A percentile compares a stretch with the other conserved stretches of the same genome.
Conservation (phyloP, 2,113 vertebrate genomes). For the Cephalopholis sonnerati region DNA sequence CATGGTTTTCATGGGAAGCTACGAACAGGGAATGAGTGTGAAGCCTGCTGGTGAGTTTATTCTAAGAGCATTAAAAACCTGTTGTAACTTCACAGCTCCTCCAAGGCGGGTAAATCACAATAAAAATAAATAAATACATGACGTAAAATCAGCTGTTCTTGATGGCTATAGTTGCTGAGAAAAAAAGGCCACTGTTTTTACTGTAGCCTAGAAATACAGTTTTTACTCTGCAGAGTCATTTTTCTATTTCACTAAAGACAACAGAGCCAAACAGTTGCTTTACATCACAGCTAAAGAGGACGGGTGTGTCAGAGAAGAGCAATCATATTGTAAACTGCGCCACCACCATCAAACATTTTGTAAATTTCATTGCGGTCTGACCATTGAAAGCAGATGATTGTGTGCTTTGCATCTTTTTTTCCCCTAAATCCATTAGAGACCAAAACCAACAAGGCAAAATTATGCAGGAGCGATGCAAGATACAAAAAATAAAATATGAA, state of each 20-base stretch:
- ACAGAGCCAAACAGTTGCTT: constrained; percentile 11
- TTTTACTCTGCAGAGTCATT: background rate
- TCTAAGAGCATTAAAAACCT: constrained; percentile 5
- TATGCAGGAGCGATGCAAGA: background rate
- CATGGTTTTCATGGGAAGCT: constrained; percentile 52
- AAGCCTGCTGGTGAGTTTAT: constrained; percentile 5
- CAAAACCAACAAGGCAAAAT: constrained; percentile 2
- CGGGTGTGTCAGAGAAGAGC: constrained; percentile 7
- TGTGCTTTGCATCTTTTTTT: constrained; percentile 20
- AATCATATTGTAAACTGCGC: constrained; percentile 10
- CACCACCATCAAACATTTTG: constrained; percentile 28
- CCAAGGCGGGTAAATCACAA: background rate
- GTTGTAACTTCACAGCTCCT: background rate
- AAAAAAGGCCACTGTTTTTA: fast-evolving
- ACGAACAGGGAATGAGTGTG: background rate
- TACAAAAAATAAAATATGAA: background rate
- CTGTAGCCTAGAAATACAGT: background rate
- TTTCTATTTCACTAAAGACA: background rate
- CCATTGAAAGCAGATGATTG: constrained; percentile 40
- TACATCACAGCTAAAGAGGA: background rate
- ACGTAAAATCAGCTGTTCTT: background rate
- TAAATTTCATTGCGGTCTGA: constrained; percentile 3
- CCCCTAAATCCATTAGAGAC: background rate
- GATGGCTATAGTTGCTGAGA: background rate
- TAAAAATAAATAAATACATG: background rate